Evolutionary conservation across 2,113 vertebrate genomes (phyloP).

Genomic region (Rhegmatorhina hoffmannsi): DNA sequence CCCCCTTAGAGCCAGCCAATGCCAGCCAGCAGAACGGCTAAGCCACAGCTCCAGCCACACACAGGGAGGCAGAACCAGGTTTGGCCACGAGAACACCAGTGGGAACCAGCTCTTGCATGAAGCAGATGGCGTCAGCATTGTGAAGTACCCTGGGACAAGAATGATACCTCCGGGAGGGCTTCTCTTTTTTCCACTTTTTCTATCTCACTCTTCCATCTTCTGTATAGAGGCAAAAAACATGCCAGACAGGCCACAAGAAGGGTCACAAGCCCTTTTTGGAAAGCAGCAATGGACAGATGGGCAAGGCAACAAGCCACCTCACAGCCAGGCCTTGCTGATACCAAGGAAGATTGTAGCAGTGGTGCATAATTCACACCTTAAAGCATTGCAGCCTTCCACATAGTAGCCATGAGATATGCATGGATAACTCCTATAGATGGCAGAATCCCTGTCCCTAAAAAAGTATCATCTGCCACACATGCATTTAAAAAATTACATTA

Average conservation of each 20-base stretch:
- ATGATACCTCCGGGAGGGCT: neutral
- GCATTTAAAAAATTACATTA: neutral
- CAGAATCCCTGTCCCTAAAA: neutral
- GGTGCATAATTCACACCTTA: neutral
- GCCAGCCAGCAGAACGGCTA: neutral
- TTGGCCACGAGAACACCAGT: neutral
- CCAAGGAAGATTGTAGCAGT: neutral
- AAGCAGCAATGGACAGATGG: slow-evolving; percentile 27
- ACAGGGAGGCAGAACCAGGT: neutral
- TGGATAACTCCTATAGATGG: neutral
- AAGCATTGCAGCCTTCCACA: neutral
- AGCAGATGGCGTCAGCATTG: neutral
- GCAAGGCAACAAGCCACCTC: slow-evolving; percentile 18
- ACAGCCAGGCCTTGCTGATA: neutral
- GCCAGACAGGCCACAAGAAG: neutral
- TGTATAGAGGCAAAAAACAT: neutral
- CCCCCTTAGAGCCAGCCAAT: rapidly evolving
- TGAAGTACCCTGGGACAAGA: neutral
- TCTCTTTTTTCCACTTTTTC: neutral
- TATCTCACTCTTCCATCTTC: neutral
- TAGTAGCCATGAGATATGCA: neutral
- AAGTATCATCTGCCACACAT: neutral
- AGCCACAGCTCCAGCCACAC: neutral
- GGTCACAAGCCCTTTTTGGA: slow-evolving; percentile 10
- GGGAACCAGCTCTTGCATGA: neutral